Base-by-base conservation (phyloP, 2,113 vertebrate genomes). In the Albula glossodonta region DNA sequence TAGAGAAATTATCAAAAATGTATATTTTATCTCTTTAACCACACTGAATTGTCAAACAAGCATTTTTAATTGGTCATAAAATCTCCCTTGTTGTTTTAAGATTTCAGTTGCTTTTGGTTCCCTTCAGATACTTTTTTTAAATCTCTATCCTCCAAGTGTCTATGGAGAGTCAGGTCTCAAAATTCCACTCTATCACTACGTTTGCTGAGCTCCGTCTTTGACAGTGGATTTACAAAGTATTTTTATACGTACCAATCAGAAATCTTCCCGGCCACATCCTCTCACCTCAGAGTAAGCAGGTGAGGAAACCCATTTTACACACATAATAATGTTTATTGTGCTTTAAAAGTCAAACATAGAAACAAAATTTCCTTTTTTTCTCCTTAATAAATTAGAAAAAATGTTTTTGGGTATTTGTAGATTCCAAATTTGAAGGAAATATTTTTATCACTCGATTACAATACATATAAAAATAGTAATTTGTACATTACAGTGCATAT, bases 401-500 rank as follows among this genome's bases (percentile, higher is more conserved):
- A 78, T 78, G 15, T 79, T 79, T 41, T 79, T 19, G 31, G 49
- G 50, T 50, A 25, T 81, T 53, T 81, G 7, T 22, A 53, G 80
- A 11, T 81, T 51, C 4, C 22, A 81, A 81, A 81, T 81, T 51
- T 81, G 17, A 53, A 31, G 19, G 17, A 79, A 50, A 66, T 66
- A 66, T 7, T 22, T 66, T 66, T 51, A 51, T 41, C 80, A 53
- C 15, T 0, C 25, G 48, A 81, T 57, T 60, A 31, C 12, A 82
- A 82, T 82, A 31, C 81, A 41, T 57, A 82, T 25, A 57, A 82
- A 82, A 82, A 81, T 56, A 81, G 52, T 8, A 81, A 53, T 57
- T 82, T 82, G 81, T 82, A 70, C 41, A 84, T n/a, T 74, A 70
- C 50, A 84, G 60, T 51, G 63, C 60, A 84, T n/a, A 74, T 74